Conservation (phyloP, 2,888 invertebrate genomes). For the Sympetrum striolatum region DNA sequence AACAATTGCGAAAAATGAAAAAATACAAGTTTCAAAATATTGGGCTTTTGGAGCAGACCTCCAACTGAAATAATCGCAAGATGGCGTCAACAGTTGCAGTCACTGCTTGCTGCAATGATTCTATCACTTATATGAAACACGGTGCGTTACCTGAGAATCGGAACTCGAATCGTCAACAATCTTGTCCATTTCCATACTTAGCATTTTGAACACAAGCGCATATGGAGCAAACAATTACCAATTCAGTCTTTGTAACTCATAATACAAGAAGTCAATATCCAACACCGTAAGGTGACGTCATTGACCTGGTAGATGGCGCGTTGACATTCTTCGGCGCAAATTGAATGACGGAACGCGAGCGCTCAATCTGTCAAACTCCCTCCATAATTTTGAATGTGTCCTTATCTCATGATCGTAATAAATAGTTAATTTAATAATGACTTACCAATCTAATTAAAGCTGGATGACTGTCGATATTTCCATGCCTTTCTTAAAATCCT, state of each 20-base stretch:
- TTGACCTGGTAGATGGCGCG: slow-evolving; percentile 45
- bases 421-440: neutral
- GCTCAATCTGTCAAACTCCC: no score
- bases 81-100: slow-evolving; percentile 47
- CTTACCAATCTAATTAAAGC: no score
- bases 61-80: slow-evolving; percentile 46
- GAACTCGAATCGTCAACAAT: slow-evolving; percentile 80
- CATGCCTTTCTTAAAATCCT: neutral
- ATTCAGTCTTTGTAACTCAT: slow-evolving; percentile 45
- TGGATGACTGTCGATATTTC: neutral
- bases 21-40: neutral
- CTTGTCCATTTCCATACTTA: slow-evolving; percentile 93
- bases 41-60: neutral
- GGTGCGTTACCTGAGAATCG: slow-evolving; percentile 69
- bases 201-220: slow-evolving; percentile 61
- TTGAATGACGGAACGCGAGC: no score
- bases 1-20: neutral
- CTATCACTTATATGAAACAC: neutral
- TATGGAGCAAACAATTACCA: slow-evolving; percentile 22
- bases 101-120: slow-evolving; percentile 44
- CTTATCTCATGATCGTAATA: neutral
- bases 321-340: no score
- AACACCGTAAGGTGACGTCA: slow-evolving; percentile 50
- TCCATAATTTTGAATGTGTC: no score
- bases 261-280: slow-evolving; percentile 52